Evolutionary conservation across 2,888 invertebrate genomes (phyloP).

Genomic region (Drosophila percnosoma): DNA sequence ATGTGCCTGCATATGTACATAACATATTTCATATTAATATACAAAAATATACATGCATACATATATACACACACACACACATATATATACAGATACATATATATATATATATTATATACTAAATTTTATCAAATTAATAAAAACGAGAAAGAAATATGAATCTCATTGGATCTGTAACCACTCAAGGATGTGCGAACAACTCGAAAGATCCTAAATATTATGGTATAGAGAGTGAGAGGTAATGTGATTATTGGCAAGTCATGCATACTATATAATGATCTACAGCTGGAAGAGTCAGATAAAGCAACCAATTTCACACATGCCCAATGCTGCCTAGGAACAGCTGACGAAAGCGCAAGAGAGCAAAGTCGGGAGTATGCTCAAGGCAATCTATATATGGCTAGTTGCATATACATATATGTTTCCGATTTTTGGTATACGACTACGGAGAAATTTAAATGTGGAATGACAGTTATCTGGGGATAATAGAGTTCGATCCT

Average conservation of each 20-base stretch:
- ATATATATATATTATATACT: conserved; percentile 34
- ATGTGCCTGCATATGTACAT: conserved; percentile 68
- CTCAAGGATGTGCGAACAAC: neutral
- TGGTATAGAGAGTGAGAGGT: conserved; percentile 14
- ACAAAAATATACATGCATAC: conserved; percentile 45
- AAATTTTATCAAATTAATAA: conserved; percentile 60
- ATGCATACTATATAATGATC: neutral
- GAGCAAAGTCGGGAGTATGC: neutral
- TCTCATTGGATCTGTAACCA: neutral
- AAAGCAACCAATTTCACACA: neutral
- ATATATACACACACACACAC: conserved; percentile 68
- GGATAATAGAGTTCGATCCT: neutral
- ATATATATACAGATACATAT: conserved; percentile 47
- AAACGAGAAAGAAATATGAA: conserved; percentile 18
- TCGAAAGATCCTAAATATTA: neutral
- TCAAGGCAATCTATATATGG: neutral
- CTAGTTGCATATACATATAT: neutral
- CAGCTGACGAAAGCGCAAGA: neutral
- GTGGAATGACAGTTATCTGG: neutral
- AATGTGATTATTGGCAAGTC: neutral
- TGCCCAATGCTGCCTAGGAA: neutral
- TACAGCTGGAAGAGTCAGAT: neutral
- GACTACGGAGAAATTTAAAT: neutral
- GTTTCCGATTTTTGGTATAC: neutral
- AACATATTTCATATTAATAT: conserved; percentile 63